Evolutionary conservation across 1,140 invertebrate genomes (phyloP).

Genomic region (Contarinia nasturtii): DNA sequence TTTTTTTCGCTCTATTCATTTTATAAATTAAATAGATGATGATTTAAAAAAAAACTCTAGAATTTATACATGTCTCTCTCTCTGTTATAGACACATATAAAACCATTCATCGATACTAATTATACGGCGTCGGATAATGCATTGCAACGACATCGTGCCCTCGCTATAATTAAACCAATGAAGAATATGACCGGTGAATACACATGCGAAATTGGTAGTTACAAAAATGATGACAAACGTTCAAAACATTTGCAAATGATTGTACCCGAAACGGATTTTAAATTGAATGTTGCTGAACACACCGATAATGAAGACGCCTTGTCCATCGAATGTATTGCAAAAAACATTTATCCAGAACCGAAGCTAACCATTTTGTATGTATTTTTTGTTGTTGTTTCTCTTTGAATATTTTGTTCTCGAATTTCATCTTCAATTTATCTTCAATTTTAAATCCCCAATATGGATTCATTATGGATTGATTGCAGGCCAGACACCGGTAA

Average conservation of each 20-base stretch:
- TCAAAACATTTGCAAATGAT: constrained; percentile 24
- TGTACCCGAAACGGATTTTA: constrained; percentile 7
- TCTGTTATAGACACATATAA: neutral
- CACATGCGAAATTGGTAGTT: constrained; percentile 22
- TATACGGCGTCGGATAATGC: constrained; percentile 3
- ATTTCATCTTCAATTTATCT: too few species aligned
- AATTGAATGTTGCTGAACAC: neutral
- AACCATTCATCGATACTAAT: neutral
- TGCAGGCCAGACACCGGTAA: too few species aligned
- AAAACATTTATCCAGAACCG: constrained; percentile 1
- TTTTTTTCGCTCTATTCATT: neutral
- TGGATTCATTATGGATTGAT: too few species aligned
- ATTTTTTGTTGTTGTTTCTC: too few species aligned
- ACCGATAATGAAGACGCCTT: neutral
- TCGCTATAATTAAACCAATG: constrained; percentile 23
- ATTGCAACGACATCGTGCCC: constrained; percentile 16
- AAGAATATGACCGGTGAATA: constrained; percentile 25
- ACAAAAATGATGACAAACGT: constrained; percentile 22
- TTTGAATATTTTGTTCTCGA: too few species aligned
- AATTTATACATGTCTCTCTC: too few species aligned
- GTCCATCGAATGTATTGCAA: constrained; percentile 1
- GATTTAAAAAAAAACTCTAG: too few species aligned
- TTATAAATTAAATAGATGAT: neutral
- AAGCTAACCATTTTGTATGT: constrained; percentile 2
- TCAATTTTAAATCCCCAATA: too few species aligned